Conservation (phyloP, 2,888 invertebrate species). For the Lasioglossum morio region DNA sequence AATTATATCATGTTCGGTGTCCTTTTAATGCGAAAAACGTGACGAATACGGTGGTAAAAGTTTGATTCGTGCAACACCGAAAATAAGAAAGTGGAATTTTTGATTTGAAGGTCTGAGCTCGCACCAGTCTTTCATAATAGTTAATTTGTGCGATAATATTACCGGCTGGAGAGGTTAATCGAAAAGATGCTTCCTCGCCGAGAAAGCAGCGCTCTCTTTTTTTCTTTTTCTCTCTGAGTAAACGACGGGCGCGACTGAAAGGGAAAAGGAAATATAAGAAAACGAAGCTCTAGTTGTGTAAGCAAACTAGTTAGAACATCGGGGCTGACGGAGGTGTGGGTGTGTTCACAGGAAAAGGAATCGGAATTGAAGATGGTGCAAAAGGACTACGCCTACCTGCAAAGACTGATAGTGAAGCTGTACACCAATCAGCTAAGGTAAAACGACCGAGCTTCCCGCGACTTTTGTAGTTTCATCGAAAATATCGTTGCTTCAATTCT, state of each 20-base stretch:
- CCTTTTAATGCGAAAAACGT: too few species aligned
- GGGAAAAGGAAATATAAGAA: neutral
- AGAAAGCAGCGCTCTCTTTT: neutral
- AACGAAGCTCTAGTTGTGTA: neutral
- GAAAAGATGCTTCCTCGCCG: neutral
- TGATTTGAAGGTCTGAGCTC: too few species aligned
- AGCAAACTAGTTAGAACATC: neutral
- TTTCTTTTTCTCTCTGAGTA: neutral
- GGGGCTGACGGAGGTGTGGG: neutral
- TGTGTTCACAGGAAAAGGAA: slow-evolving; percentile 70
- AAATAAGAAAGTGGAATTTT: too few species aligned
- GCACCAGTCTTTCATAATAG: too few species aligned
- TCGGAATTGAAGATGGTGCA: slow-evolving; percentile 69
- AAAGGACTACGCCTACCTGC: slow-evolving; percentile 67
- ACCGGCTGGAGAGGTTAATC: neutral
- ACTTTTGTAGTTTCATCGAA: neutral
- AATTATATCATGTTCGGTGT: too few species aligned
- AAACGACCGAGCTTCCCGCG: neutral
- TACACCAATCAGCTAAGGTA: slow-evolving; percentile 69
- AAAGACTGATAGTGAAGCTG: slow-evolving; percentile 69
- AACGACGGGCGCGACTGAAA: neutral
- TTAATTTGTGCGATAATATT: neutral
- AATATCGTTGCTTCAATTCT: neutral
- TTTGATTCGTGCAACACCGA: too few species aligned
- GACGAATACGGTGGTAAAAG: too few species aligned